Conservation (phyloP, 1,140 invertebrate species). For the Drepana arcuata region DNA sequence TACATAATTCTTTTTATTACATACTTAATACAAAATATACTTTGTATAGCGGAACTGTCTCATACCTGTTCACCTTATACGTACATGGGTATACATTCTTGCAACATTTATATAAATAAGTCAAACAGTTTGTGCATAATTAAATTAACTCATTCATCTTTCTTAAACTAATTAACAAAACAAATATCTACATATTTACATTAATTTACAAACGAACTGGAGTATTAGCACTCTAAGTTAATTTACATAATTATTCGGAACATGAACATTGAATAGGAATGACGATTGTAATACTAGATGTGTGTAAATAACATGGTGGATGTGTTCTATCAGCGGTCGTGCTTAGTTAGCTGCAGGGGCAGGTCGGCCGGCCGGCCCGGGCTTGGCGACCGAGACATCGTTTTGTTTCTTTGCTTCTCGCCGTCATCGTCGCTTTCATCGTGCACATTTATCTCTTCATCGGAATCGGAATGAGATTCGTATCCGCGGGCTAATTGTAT, state of each 20-base stretch:
- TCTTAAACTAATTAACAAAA: conserved; percentile 37
- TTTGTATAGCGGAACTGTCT: too few relatives aligned
- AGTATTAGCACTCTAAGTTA: conserved; percentile 44
- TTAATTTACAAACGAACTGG: conserved; percentile 52
- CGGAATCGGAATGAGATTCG: conserved; percentile 73
- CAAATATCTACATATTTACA: conserved; percentile 57
- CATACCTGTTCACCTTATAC: too few relatives aligned
- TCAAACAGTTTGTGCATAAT: conserved; percentile 44
- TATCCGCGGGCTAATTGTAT: conserved; percentile 58
- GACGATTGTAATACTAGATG: conserved; percentile 34
- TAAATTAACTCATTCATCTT: conserved; percentile 36
- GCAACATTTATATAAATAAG: too few relatives aligned
- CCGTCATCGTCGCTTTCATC: conserved; percentile 73
- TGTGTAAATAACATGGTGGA: conserved; percentile 28
- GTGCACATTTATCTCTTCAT: conserved; percentile 82
- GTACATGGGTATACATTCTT: too few relatives aligned
- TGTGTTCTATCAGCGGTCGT: conserved; percentile 57
- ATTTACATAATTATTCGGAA: conserved; percentile 58
- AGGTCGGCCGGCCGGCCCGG: conserved; percentile 44
- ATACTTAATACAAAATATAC: too few relatives aligned
- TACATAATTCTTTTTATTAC: too few relatives aligned
- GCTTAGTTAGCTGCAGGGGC: conserved; percentile 67
- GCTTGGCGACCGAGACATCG: conserved; percentile 47
- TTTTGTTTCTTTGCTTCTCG: conserved; percentile 34
- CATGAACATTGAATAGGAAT: conserved; percentile 40